A percentile compares a stretch with the other conserved stretches of the same genome.
phyloP scores from a whole-genome alignment of 2,797 vertebrate genomes.

The Coregonus sp. region DNA sequence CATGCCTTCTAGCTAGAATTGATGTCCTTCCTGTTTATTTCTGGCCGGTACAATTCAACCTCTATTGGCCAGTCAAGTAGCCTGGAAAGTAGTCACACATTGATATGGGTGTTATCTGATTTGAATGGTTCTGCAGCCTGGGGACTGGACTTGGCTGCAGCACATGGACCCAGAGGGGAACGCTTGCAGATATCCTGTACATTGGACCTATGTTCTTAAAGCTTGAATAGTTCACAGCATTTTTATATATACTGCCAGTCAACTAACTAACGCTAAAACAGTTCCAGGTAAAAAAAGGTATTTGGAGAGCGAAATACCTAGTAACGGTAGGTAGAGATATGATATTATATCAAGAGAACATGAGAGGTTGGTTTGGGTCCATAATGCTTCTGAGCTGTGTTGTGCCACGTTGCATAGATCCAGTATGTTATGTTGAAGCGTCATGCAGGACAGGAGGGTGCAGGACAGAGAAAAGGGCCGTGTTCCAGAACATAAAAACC shows the following conservation, averaged over 20 bases:
- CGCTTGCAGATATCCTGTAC: constrained; percentile 28
- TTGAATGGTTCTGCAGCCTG: neutral
- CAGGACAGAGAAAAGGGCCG: too few species aligned
- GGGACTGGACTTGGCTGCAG: constrained; percentile 14
- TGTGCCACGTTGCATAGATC: constrained; percentile 71
- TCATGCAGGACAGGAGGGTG: constrained; percentile 53
- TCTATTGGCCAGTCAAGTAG: neutral
- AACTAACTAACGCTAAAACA: constrained; percentile 21
- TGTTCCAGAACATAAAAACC: too few species aligned
- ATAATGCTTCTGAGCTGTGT: constrained; percentile 38
- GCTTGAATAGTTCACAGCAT: constrained; percentile 27
- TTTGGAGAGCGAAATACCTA: constrained; percentile 55
- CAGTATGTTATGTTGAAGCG: constrained; percentile 43
- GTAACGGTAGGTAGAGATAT: constrained; percentile 4
- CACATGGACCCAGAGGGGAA: constrained; percentile 13
- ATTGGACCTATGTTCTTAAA: constrained; percentile 26
- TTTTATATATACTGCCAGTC: neutral
- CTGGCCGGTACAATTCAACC: neutral
- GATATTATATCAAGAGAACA: constrained; percentile 20
- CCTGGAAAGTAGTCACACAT: neutral
- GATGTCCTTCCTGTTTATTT: neutral
- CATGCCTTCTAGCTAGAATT: neutral
- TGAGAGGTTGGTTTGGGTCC: constrained; percentile 22
- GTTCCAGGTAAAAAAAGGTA: constrained; percentile 50
- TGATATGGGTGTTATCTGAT: neutral